Conservation (phyloP, 2,113 vertebrate species). For the Pleuronectes platessa region DNA sequence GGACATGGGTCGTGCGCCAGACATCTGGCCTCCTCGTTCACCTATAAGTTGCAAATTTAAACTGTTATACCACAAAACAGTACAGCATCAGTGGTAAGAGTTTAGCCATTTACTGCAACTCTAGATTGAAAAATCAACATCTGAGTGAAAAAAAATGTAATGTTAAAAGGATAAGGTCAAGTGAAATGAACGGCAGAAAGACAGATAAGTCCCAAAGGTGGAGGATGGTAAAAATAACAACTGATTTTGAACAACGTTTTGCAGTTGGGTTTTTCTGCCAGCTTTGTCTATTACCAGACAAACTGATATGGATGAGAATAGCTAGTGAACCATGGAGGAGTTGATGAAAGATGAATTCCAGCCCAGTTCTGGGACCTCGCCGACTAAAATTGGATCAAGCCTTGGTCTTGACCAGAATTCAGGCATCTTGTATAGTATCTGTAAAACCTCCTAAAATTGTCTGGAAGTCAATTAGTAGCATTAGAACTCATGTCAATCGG, state of each 20-base stretch:
- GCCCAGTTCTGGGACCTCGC: conserved; percentile 55
- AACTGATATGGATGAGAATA: conserved; percentile 44
- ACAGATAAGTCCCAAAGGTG: conserved; percentile 36
- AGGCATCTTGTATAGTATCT: not conserved
- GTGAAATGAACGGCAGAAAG: conserved; percentile 41
- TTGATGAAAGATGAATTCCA: conserved; percentile 71
- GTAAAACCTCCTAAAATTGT: not conserved
- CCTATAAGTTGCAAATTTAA: conserved; percentile 80
- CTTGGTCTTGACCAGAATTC: not conserved
- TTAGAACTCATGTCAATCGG: conserved; percentile 8
- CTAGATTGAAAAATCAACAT: conserved; percentile 4
- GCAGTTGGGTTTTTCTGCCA: conserved; percentile 6
- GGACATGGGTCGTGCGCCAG: conserved; percentile 84
- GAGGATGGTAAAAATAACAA: conserved; percentile 29
- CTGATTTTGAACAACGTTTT: conserved; percentile 3
- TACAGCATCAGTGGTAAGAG: not conserved
- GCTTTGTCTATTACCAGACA: not conserved
- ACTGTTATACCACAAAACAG: conserved; percentile 45
- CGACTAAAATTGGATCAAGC: conserved; percentile 2
- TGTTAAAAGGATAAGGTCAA: conserved; percentile 43
- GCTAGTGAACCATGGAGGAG: conserved; percentile 56
- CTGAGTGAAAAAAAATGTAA: conserved; percentile 15
- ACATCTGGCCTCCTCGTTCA: conserved; percentile 89
- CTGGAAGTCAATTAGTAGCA: not conserved
- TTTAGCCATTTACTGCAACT: conserved; percentile 4